Percentiles rank a stretch among this genome's conserved stretches.
phyloP scores from a whole-genome alignment of 1,140 invertebrate species.

The Nebria ingens region DNA sequence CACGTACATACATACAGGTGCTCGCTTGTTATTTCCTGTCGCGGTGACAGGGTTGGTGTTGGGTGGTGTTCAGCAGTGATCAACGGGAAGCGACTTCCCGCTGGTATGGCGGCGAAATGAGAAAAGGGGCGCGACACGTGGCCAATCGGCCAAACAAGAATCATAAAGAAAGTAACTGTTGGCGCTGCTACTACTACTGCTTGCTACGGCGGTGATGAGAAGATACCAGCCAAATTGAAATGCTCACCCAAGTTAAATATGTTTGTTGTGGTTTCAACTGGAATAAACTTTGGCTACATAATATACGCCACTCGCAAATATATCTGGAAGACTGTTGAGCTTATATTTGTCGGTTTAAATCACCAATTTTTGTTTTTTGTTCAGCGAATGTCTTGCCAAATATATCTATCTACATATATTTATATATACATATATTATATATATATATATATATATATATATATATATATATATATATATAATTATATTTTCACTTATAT shows the following conservation, averaged over 20 bases:
- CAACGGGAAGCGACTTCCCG: not conserved
- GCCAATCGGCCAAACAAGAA: not conserved
- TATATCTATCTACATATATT: too few relatives aligned
- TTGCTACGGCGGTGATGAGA: not conserved
- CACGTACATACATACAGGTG: too few relatives aligned
- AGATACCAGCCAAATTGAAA: not conserved
- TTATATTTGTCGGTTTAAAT: too few relatives aligned
- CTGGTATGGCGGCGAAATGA: not conserved
- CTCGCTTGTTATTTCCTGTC: not conserved
- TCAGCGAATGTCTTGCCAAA: too few relatives aligned
- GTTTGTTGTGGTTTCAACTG: not conserved
- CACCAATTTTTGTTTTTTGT: too few relatives aligned
- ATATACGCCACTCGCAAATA: too few relatives aligned
- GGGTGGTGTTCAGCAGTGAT: not conserved
- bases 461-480: too few relatives aligned
- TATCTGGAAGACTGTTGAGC: too few relatives aligned
- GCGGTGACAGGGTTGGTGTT: not conserved
- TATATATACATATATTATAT: too few relatives aligned
- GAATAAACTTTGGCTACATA: too few relatives aligned
- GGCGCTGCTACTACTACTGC: not conserved
- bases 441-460: too few relatives aligned
- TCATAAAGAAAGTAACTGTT: not conserved
- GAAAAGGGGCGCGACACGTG: not conserved
- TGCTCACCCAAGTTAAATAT: not conserved
- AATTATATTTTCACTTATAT: too few relatives aligned